These are phyloP conservation scores for Enteromius trimaculatus DNA, from an alignment of 2,797 vertebrate species.

Conservation along the genomic window DNA sequence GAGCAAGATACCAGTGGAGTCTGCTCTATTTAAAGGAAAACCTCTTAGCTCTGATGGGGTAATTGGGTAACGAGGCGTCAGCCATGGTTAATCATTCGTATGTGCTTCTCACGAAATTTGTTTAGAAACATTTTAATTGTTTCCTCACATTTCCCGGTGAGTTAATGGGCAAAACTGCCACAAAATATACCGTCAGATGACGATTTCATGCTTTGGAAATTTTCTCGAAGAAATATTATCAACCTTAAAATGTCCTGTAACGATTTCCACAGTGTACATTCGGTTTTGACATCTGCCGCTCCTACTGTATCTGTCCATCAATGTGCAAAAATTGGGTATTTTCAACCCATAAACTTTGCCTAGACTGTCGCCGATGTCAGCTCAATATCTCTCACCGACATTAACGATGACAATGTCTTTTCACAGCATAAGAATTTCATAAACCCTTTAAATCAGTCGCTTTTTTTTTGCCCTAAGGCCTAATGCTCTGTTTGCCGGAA, in stretches of 20 bases:
- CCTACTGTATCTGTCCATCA: constrained; percentile 43
- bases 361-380: constrained; percentile 41
- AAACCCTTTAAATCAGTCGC: constrained; percentile 22
- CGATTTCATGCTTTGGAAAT: not conserved
- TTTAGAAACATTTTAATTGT: constrained; percentile 6
- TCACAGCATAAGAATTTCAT: constrained; percentile 32
- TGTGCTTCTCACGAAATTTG: too few species aligned
- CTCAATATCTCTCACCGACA: constrained; percentile 13
- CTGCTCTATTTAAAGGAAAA: too few species aligned
- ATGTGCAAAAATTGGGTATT: constrained; percentile 48
- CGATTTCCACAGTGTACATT: constrained; percentile 10
- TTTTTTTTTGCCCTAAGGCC: constrained; percentile 19
- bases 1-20: too few species aligned
- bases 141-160: not conserved
- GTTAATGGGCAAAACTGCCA: not conserved
- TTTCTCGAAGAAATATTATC: constrained; percentile 19
- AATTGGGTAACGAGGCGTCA: too few species aligned
- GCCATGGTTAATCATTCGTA: too few species aligned
- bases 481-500: constrained; percentile 33
- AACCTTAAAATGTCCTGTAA: constrained; percentile 30
- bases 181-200: not conserved
- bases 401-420: constrained; percentile 43
- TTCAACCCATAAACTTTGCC: constrained; percentile 42
- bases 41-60: too few species aligned
- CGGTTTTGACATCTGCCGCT: constrained; percentile 40